Base-by-base conservation (phyloP, 2,888 invertebrate species). In the Liopterus haemorrhoidalis region DNA sequence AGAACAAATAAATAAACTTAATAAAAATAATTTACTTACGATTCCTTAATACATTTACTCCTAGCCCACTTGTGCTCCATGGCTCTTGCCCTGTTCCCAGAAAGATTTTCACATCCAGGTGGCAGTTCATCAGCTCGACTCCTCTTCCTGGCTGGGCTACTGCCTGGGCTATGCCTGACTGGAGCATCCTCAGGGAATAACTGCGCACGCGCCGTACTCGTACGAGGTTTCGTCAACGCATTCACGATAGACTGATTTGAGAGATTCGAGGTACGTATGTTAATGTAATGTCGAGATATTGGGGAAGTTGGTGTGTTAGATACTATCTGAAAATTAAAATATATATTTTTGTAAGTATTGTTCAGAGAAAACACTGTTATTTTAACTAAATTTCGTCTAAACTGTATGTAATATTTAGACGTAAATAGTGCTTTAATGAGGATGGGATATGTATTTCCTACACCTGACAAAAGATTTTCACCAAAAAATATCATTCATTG, bases 61-160 rank as follows among this genome's bases (percentile, higher is more conserved):
- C 79, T 75, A 57, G 76, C 75, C 66, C 81, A 76, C 63, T 82
- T 79, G 62, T 81, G 76, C 63, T 86, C 85, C 63, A 82, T 75
- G 49, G 84, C 75, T 54, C 80, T 77, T 58, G 80, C 79, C 49
- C 81, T 75, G 59, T 80, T 72, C 49, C 74, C 65, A 44, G 71
- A 68, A 48, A 72, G 65, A 51, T 73, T 73, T 48, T 72, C 72
- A n/a, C 59, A 60, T 49, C 69, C 71, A 20, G 72, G 70, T 2
- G 64, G 58, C 2, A 65, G 53, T 3, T 68, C 69, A 2, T 60
- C 50, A 2, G 70, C 50, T 41, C 71, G 68, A 6, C 71, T 55
- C 27, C 72, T 68, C 51, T 76, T 72, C 41, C 71, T 70, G 3
- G 72, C 61, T 3, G 70, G 67, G n/a, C 68, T 63, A 28, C 68